Percentiles rank a stretch among this genome's conserved stretches.
Conservation (phyloP, 2,888 invertebrate species). For the Taenaris catops region DNA sequence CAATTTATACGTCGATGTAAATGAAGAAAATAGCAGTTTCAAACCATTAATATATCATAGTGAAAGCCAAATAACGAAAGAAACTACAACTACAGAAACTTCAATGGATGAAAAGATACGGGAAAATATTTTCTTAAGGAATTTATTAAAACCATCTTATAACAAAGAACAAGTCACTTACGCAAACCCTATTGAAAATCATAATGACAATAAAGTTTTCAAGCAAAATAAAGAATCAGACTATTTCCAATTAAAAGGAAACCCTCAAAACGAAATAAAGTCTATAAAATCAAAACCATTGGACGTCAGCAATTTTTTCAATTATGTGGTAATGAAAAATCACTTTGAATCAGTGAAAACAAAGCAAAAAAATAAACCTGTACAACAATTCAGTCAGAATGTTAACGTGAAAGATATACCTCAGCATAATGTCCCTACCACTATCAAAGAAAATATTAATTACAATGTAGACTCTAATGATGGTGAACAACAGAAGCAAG, state of each 20-base stretch:
- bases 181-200: constrained; percentile 21
- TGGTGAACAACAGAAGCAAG: constrained; percentile 29
- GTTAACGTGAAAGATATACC: constrained; percentile 38
- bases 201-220: constrained; percentile 32
- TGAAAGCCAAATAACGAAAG: constrained; percentile 17
- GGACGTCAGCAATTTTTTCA: constrained; percentile 53
- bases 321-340: constrained; percentile 55
- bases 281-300: constrained; percentile 41
- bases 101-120: constrained; percentile 40
- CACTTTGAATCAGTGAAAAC: constrained; percentile 61
- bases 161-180: constrained; percentile 27
- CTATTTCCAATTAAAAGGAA: constrained; percentile 38
- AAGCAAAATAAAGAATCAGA: constrained; percentile 46
- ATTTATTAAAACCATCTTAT: constrained; percentile 39
- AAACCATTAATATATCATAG: constrained; percentile 24
- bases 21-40: constrained; percentile 26
- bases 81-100: constrained; percentile 26
- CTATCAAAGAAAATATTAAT: constrained; percentile 31
- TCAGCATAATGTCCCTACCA: constrained; percentile 36
- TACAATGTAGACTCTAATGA: constrained; percentile 25
- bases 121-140: constrained; percentile 60
- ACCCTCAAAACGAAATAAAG: constrained; percentile 44
- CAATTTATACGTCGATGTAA: constrained; percentile 25
- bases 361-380: constrained; percentile 39
- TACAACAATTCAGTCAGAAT: constrained; percentile 27